Evolutionary conservation across 2,888 invertebrate genomes (phyloP).

Genomic region (Melanophora roralis): DNA sequence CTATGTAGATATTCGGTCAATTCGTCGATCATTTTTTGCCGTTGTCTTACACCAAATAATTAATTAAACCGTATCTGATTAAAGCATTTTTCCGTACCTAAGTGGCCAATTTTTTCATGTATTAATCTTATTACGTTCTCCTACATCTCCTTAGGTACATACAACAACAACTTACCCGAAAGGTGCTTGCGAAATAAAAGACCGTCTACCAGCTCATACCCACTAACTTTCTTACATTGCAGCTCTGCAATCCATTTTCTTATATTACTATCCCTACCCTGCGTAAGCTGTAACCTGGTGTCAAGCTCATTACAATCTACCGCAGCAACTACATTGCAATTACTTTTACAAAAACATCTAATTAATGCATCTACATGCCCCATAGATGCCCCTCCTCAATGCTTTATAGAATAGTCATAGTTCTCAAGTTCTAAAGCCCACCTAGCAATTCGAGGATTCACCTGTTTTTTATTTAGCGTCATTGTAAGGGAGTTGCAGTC

Average conservation of each 20-base stretch:
- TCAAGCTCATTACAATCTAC: background rate
- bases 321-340: background rate
- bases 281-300: background rate
- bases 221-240: background rate
- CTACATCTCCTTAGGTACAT: background rate
- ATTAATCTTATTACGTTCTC: background rate
- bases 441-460: slow-evolving; percentile 41
- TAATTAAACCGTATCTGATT: slow-evolving; percentile 57
- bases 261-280: background rate
- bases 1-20: slow-evolving; percentile 30
- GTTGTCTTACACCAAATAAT: too few species aligned
- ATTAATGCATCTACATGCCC: background rate
- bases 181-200: background rate
- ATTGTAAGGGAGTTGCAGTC: slow-evolving; percentile 67
- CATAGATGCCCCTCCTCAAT: background rate
- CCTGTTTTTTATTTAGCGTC: slow-evolving; percentile 26
- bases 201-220: background rate
- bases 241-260: background rate
- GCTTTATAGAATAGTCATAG: background rate
- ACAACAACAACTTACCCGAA: background rate
- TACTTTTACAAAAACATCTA: background rate
- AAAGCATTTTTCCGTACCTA: slow-evolving; percentile 36
- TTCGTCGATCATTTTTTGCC: too few species aligned
- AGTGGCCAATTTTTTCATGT: background rate
- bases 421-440: slow-evolving; percentile 46